Evolutionary conservation across 2,113 vertebrate genomes (phyloP).

Genomic region (Pseudorasbora parva): DNA sequence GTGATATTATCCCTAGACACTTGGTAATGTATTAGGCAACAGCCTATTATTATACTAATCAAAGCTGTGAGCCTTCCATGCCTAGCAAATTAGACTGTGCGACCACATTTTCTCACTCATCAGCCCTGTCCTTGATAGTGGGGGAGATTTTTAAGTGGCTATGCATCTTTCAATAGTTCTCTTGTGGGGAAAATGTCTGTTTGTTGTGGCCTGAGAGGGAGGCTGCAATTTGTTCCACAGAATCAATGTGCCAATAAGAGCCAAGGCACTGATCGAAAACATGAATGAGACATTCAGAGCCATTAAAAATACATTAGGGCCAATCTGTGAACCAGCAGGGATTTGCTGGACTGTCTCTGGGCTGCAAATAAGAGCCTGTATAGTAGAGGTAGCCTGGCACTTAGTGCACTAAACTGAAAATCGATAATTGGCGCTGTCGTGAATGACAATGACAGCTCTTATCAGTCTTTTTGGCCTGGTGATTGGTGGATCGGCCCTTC

Average conservation of each 20-base stretch:
- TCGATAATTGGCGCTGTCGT: neutral
- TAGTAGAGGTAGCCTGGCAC: neutral
- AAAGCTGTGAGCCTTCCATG: neutral
- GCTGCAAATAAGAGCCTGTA: slow-evolving; percentile 35
- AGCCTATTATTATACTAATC: slow-evolving; percentile 27
- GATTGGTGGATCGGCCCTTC: slow-evolving; percentile 32
- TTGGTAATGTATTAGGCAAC: neutral
- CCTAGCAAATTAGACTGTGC: neutral
- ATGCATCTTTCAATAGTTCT: slow-evolving; percentile 4
- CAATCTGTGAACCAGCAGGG: slow-evolving; percentile 43
- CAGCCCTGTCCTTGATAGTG: neutral
- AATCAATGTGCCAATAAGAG: slow-evolving; percentile 42
- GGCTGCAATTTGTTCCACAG: slow-evolving; percentile 30
- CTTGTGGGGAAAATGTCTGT: neutral
- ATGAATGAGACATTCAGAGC: slow-evolving; percentile 3
- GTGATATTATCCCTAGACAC: neutral
- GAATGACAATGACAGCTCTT: slow-evolving; percentile 16
- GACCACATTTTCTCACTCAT: slow-evolving; percentile 11
- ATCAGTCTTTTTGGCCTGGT: slow-evolving; percentile 5
- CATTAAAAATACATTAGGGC: slow-evolving; percentile 51
- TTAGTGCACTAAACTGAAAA: slow-evolving; percentile 40
- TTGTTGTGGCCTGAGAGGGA: slow-evolving; percentile 15
- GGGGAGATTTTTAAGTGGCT: slow-evolving; percentile 13
- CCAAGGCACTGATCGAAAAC: slow-evolving; percentile 25
- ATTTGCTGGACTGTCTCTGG: slow-evolving; percentile 42